Percentiles rank a stretch among this genome's conserved stretches.
Conservation (phyloP, 1,140 invertebrate species). For the Zaprionus gabonicus region DNA sequence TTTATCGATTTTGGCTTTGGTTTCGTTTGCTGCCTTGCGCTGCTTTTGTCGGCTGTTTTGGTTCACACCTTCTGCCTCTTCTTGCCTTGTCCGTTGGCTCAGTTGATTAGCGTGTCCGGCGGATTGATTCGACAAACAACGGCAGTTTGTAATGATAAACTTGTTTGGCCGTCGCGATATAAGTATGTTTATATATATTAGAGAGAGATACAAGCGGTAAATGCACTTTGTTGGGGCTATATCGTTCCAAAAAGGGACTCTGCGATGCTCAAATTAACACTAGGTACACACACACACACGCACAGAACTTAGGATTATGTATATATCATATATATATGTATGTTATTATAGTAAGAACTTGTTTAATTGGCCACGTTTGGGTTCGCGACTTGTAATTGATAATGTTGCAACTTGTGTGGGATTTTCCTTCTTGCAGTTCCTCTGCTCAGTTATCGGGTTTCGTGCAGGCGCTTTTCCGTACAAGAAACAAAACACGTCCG, state of each 20-base stretch:
- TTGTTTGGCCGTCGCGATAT: background rate
- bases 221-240: conserved; percentile 4
- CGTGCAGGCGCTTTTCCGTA: conserved; percentile 50
- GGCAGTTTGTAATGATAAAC: background rate
- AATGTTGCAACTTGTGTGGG: conserved; percentile 8
- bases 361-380: conserved; percentile 2
- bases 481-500: conserved; percentile 69
- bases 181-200: background rate
- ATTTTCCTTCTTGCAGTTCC: conserved; percentile 20
- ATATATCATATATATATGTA: conserved; percentile 6
- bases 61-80: conserved; percentile 21
- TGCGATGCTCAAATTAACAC: background rate
- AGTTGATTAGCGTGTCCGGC: conserved; percentile 23
- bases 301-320: conserved; percentile 4
- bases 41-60: conserved; percentile 1
- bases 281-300: conserved; percentile 14
- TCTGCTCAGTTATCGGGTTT: conserved; percentile 39
- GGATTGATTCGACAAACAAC: conserved; percentile 21
- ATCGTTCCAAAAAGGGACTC: too few relatives aligned
- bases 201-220: background rate
- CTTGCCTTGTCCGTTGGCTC: conserved; percentile 22
- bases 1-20: conserved; percentile 47
- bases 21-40: background rate
- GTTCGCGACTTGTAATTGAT: conserved; percentile 5
- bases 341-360: conserved; percentile 21